Base-by-base conservation (phyloP, 2,888 invertebrate species). In the Xylophagus ater region DNA sequence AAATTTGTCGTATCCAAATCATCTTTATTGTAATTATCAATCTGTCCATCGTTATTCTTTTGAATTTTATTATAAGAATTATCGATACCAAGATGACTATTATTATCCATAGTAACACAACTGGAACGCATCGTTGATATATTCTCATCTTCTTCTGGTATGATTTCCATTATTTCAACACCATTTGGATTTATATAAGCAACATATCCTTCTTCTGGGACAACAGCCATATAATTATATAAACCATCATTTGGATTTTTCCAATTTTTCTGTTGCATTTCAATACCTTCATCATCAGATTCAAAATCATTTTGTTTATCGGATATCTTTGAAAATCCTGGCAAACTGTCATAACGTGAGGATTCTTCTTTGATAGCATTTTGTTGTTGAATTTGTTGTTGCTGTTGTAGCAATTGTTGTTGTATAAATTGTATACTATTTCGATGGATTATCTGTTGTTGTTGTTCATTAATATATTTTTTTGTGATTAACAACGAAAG, bases 161-260 rank as follows among this genome's bases (percentile, higher is more conserved):
- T 63, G 13, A 63, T 63, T 47, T 63, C 62, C 62, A 63, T 63
- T 15, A 63, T 63, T 44, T 63, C 62, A 7, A 63, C 62, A 1
- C 62, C 62, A 47, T 62, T 61, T 2, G 61, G 57, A 51, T 61
- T 63, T 13, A 63, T 55, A 34, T 58, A 60, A 3, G 63, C 53
- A 38, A 60, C 59, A 41, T 62, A 61, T 2, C 19, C 23, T 14
- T 43, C 43, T 12, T 43, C 41, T 12, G 35, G 37, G 4, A 28
- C 29, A 3, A 42, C 32, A 10, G 40, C 47, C 56, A 63, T 56
- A 32, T 59, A 62, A 33, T 58, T 61, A 40, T 53, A 53, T 31
- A 58, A 59, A 2, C 58, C 53, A 12, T 61, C 60, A 7, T 50
- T 49, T 2, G 63, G 60, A 51, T 56, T 63, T 19, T 57, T 60